Conservation (phyloP, 2,113 vertebrate genomes). For the Odontesthes bonariensis region DNA sequence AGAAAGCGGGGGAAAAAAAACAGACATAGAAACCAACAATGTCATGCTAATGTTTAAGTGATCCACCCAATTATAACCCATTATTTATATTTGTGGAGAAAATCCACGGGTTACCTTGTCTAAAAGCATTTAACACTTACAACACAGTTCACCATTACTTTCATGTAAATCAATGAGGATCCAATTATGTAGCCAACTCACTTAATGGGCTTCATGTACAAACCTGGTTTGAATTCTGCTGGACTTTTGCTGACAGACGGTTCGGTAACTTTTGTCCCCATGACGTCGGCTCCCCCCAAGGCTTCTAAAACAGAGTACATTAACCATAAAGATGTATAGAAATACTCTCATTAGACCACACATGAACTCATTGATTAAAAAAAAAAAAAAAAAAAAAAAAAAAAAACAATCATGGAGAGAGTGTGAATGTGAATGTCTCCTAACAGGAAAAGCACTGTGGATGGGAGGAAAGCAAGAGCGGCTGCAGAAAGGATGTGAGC, state of each 20-base stretch:
- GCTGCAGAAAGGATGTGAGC: not conserved
- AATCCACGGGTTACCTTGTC: too few relatives aligned
- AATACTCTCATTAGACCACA: not conserved
- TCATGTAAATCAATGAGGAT: not conserved
- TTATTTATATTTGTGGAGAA: too few relatives aligned
- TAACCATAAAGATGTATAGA: not conserved
- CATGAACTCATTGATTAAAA: too few relatives aligned
- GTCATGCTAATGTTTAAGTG: not conserved
- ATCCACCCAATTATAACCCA: not conserved
- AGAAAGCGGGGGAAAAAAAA: too few relatives aligned
- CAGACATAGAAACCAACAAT: not conserved
- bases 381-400: too few relatives aligned
- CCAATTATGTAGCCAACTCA: not conserved
- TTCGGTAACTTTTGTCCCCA: constrained; percentile 52
- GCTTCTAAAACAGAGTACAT: constrained; percentile 53
- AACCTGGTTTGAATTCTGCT: constrained; percentile 70
- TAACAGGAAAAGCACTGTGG: not conserved
- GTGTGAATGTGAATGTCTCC: not conserved
- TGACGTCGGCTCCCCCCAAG: constrained; percentile 41
- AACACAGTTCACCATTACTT: not conserved
- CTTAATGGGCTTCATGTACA: constrained; percentile 21
- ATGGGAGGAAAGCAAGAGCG: not conserved
- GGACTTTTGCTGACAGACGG: constrained; percentile 42
- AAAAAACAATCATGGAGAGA: not conserved
- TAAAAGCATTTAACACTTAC: too few relatives aligned